Evolutionary conservation across 1,140 invertebrate genomes (phyloP).

Genomic region (Pogonomyrmex barbatus): DNA sequence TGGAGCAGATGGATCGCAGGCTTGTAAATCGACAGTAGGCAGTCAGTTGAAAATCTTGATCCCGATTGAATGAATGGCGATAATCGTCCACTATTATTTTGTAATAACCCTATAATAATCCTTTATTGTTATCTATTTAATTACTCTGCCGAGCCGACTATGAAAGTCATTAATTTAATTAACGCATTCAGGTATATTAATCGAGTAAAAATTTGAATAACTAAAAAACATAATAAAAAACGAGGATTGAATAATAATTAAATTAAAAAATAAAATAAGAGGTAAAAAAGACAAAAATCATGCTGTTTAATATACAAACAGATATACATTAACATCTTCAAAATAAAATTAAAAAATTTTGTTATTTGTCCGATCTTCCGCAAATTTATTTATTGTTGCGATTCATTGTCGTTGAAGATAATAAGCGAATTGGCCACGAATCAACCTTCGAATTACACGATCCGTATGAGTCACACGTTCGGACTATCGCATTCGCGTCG

Average conservation of each 20-base stretch:
- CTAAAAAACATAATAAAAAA: background rate
- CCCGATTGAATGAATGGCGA: background rate
- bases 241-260: background rate
- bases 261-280: constrained; percentile 8
- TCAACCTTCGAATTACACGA: background rate
- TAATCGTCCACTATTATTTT: constrained; percentile 4
- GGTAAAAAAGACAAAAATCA: constrained; percentile 7
- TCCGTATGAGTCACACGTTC: background rate
- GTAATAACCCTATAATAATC: background rate
- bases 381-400: background rate
- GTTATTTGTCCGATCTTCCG: background rate
- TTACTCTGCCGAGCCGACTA: background rate
- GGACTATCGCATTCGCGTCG: constrained; percentile 54
- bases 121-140: background rate
- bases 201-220: background rate
- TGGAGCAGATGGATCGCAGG: background rate
- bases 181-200: background rate
- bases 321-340: background rate
- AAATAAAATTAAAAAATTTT: constrained; percentile 7
- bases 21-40: constrained; percentile 29
- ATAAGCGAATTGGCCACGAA: background rate
- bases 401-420: background rate
- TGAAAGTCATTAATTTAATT: background rate
- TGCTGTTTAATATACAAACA: background rate
- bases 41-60: constrained; percentile 10